Evolutionary conservation across 2,797 vertebrate genomes (phyloP).

Genomic region (Hoplostethus mediterraneus): DNA sequence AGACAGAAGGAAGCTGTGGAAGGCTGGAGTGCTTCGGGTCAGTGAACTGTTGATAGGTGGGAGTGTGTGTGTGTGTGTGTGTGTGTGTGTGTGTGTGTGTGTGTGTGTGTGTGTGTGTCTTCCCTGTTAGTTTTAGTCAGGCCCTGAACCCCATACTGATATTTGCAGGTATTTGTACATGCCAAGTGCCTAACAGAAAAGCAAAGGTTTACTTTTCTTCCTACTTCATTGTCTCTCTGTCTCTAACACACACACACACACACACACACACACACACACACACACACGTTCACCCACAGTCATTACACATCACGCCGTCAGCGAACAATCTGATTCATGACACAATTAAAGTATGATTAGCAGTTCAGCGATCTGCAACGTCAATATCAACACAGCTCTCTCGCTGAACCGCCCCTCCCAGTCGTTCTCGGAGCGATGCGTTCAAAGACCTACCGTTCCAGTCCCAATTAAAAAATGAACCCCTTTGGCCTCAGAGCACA

Average conservation of each 20-base stretch:
- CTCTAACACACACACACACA: background rate
- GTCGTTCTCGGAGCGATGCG: background rate
- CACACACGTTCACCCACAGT: conserved; percentile 11
- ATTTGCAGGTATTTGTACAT: background rate
- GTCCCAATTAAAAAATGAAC: conserved; percentile 30
- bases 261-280: conserved; percentile 10
- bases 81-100: background rate
- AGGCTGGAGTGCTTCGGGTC: background rate
- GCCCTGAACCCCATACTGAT: background rate
- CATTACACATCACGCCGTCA: conserved; percentile 14
- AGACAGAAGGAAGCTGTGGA: background rate
- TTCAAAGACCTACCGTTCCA: background rate
- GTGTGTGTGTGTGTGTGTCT: too few relatives aligned
- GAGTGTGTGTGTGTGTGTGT: background rate
- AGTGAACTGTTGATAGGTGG: background rate
- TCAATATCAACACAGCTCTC: conserved; percentile 2
- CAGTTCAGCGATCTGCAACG: conserved; percentile 4
- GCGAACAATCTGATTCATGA: conserved; percentile 39
- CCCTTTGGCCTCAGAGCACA: conserved; percentile 10
- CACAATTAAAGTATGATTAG: conserved; percentile 30
- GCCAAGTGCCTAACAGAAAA: too few relatives aligned
- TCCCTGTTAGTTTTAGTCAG: background rate
- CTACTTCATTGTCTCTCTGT: too few relatives aligned
- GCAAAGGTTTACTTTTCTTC: background rate
- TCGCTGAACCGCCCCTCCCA: background rate